Evolutionary conservation across 2,113 vertebrate species (phyloP).

Genomic region (Tupaia chinensis): DNA sequence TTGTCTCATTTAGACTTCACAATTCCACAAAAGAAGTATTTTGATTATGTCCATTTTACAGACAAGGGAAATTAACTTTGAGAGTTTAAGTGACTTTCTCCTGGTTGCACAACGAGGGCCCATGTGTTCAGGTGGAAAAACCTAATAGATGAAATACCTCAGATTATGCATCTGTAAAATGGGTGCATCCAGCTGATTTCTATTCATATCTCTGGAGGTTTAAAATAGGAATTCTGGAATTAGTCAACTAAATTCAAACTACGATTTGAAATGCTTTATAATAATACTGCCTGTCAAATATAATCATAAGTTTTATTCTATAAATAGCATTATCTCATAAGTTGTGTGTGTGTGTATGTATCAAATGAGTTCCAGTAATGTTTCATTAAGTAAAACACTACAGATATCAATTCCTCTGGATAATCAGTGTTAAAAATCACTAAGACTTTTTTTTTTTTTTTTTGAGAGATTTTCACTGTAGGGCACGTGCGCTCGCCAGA

Average conservation of each 20-base stretch:
- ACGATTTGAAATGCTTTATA: constrained; percentile 17
- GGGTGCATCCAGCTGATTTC: not conserved
- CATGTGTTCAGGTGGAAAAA: not conserved
- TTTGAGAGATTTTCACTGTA: too few relatives aligned
- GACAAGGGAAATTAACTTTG: not conserved
- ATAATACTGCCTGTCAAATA: not conserved
- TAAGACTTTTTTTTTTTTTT: too few relatives aligned
- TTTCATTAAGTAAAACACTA: not conserved
- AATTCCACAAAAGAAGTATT: not conserved
- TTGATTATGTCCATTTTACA: not conserved
- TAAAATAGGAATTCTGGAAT: not conserved
- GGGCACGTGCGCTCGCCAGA: too few relatives aligned
- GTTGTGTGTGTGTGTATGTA: not conserved
- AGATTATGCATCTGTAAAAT: not conserved
- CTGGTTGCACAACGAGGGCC: not conserved
- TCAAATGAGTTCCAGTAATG: not conserved
- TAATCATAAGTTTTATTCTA: constrained; percentile 9
- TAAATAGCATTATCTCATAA: constrained; percentile 15
- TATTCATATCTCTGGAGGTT: not conserved
- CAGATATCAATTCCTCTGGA: not conserved
- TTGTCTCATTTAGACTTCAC: not conserved
- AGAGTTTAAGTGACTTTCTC: constrained; percentile 8
- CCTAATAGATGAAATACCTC: not conserved
- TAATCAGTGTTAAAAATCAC: not conserved
- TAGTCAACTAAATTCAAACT: not conserved